Percentiles rank a stretch among this genome's conserved stretches.
These are phyloP conservation scores for Leptogaster cylindrica DNA, from an alignment of 2,888 invertebrate genomes.

Conservation along the genomic window DNA sequence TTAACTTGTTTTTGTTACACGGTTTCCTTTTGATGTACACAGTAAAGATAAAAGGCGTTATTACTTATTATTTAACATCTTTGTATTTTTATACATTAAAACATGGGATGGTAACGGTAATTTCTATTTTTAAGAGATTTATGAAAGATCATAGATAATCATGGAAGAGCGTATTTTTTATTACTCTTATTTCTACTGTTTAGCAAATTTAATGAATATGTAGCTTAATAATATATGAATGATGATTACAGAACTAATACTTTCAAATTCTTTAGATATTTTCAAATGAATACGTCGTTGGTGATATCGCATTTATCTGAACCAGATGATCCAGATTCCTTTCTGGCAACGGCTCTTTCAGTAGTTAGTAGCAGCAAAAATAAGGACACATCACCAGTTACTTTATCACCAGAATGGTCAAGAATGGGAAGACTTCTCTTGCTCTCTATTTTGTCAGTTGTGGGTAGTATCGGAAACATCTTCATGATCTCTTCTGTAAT, in stretches of 20 bases:
- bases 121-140: too few relatives aligned
- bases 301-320: slow-evolving; percentile 21
- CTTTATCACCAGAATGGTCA: slow-evolving; percentile 72
- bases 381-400: slow-evolving; percentile 67
- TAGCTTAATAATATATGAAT: background rate
- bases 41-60: too few relatives aligned
- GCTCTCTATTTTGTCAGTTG: slow-evolving; percentile 69
- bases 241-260: too few relatives aligned
- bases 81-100: too few relatives aligned
- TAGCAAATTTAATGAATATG: background rate
- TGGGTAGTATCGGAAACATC: slow-evolving; percentile 76
- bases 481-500: slow-evolving; percentile 78
- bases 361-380: slow-evolving; percentile 48
- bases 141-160: too few relatives aligned
- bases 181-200: background rate
- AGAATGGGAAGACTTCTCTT: slow-evolving; percentile 70
- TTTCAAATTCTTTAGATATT: background rate
- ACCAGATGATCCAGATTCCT: slow-evolving; percentile 42
- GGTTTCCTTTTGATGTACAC: too few relatives aligned
- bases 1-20: too few relatives aligned
- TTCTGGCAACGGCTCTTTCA: slow-evolving; percentile 47
- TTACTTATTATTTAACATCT: too few relatives aligned
- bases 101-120: too few relatives aligned
- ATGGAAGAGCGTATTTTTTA: too few relatives aligned
- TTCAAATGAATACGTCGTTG: slow-evolving; percentile 26